phyloP scores from a whole-genome alignment of 1,140 invertebrate genomes.

The Drosophila tropicalis region DNA sequence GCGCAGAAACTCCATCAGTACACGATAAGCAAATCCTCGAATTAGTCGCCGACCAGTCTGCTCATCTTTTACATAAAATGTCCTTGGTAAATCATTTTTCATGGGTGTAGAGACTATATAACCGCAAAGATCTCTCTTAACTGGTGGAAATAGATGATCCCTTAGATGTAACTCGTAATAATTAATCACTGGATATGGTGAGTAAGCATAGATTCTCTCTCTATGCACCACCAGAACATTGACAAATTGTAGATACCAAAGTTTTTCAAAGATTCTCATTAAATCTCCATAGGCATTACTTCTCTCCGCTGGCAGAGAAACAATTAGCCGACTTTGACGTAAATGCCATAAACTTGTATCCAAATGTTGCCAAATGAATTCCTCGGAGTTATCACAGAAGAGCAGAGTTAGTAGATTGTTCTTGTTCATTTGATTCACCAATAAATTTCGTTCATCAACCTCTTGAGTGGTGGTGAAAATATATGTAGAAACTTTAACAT shows the following conservation, averaged over 20 bases:
- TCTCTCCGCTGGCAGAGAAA: constrained; percentile 17
- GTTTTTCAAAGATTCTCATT: constrained; percentile 33
- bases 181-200: constrained; percentile 54
- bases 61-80: constrained; percentile 52
- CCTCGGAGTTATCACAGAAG: constrained; percentile 50
- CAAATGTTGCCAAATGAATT: constrained; percentile 61
- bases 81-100: constrained; percentile 69
- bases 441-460: constrained; percentile 9
- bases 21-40: constrained; percentile 64
- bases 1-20: constrained; percentile 59
- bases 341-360: constrained; percentile 48
- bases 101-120: constrained; percentile 68
- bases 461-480: constrained; percentile 13
- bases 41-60: constrained; percentile 25
- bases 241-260: constrained; percentile 65
- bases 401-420: constrained; percentile 43
- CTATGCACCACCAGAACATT: constrained; percentile 53
- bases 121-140: constrained; percentile 31
- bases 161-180: constrained; percentile 29
- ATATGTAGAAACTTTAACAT: constrained; percentile 37
- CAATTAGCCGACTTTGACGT: constrained; percentile 45
- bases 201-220: constrained; percentile 47
- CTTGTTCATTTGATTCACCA: constrained; percentile 36
- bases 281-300: constrained; percentile 10
- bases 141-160: constrained; percentile 35